Base-by-base conservation (phyloP, 2,113 vertebrate species). In the Pseudonaja textilis region DNA sequence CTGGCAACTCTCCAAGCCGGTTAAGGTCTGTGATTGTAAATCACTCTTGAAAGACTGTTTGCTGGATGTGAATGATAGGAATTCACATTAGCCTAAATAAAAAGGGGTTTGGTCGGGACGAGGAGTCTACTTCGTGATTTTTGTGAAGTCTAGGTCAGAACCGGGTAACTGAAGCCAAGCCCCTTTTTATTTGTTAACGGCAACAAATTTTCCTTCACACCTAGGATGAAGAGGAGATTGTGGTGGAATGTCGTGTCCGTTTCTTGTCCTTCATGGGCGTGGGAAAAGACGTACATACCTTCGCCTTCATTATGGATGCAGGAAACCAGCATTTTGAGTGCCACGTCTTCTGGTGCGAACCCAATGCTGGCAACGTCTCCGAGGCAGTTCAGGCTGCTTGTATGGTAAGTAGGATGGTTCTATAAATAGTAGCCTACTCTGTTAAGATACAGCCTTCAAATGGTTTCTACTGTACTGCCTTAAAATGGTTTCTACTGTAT, bases 191-290 rank as follows among this genome's bases (percentile, higher is more conserved):
- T 47, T 47, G 8, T 9, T 9, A 26, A 39, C 57, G 90, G 92
- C 0, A 16, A 81, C 0, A 1, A 0, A 0, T 3, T 4, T 96
- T 93, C 47, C 93, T 96, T 90, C 1, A 0, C 59, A 54, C 81
- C 39, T 96, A 99, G 97, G 98, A 98, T 87, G 99, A 99, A 95
- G 99, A 99, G 96, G 99, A 99, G 4, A 95, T 98, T 85, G 22
- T 99, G 95, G 98, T 99, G 97, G 99, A 99, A 96, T 99, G 99
- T 74, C 98, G 99, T 0, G 99, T 99, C 59, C 98, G 99, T 3
- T 99, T 99, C 96, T 97, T 99, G 96, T 99, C 99, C 92, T 99
- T 99, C 97, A 99, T 99, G 99, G 99, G 99, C 0, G 99, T 99
- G 1, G 99, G 99, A 5, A 99, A 98, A 93, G 99, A 99, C 16